phyloP scores from a whole-genome alignment of 1,140 invertebrate genomes.

The Ceratosolen fusciceps region DNA sequence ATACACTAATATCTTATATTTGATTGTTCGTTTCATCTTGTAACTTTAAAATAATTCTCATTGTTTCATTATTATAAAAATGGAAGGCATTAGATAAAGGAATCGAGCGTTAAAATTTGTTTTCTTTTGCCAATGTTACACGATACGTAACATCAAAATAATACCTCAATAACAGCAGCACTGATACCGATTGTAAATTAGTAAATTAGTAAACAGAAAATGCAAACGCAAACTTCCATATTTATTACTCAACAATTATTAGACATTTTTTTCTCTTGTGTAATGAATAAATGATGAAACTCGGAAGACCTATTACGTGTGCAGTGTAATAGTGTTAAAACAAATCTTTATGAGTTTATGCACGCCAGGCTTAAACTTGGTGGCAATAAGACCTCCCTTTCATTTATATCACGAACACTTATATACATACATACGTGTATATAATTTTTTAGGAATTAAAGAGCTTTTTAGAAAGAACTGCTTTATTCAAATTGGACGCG shows the following conservation, averaged over 20 bases:
- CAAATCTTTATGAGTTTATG: neutral
- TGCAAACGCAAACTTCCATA: neutral
- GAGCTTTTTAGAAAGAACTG: no score
- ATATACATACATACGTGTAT: no score
- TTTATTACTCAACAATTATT: neutral
- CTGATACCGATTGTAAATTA: neutral
- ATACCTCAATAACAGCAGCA: conserved; percentile 17
- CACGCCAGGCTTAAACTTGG: no score
- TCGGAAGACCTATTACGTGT: neutral
- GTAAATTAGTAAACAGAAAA: neutral
- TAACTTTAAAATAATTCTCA: conserved; percentile 5
- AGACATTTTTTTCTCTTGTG: neutral
- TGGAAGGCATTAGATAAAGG: neutral
- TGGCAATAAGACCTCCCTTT: neutral
- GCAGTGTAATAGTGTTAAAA: neutral
- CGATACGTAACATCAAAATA: conserved; percentile 6
- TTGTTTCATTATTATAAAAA: conserved; percentile 1
- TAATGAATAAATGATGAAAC: neutral
- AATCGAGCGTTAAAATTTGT: neutral
- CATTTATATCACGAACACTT: neutral
- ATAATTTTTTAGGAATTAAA: no score
- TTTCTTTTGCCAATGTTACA: neutral
- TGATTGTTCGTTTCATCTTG: conserved; percentile 8
- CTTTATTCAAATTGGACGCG: no score
- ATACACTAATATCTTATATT: conserved; percentile 30